Conservation (phyloP, 2,797 vertebrate genomes). For the Allobates femoralis region DNA sequence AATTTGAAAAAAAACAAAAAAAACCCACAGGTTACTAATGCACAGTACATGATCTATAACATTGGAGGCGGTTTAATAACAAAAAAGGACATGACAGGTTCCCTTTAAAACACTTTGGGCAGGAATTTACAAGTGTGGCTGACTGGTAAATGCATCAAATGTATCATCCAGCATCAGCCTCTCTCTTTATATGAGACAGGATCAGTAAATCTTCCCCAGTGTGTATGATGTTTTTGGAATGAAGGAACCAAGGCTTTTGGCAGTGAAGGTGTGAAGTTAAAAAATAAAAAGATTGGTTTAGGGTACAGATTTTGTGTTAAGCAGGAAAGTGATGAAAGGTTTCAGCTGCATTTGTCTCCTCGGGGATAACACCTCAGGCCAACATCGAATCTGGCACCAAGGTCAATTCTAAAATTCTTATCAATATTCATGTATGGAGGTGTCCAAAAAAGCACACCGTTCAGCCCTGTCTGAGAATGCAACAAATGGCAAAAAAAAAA, state of each 20-base stretch:
- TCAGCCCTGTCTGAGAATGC: slow-evolving; percentile 1
- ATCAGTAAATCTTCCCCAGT: too few species aligned
- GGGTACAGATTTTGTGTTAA: neutral
- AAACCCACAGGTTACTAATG: too few species aligned
- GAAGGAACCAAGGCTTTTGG: neutral
- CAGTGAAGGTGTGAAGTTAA: neutral
- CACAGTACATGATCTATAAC: too few species aligned
- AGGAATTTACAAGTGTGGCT: too few species aligned
- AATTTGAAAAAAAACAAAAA: too few species aligned
- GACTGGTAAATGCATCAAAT: too few species aligned
- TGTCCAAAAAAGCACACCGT: neutral
- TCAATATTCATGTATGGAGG: neutral
- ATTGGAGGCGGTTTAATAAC: too few species aligned
- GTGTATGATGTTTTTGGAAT: too few species aligned
- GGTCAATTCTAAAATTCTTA: slow-evolving; percentile 11
- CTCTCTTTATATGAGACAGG: too few species aligned
- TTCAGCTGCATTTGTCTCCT: slow-evolving; percentile 44
- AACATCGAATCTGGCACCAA: slow-evolving; percentile 12
- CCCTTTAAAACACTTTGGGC: too few species aligned
- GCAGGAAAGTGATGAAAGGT: slow-evolving; percentile 8
- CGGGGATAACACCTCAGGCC: neutral
- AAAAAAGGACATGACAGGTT: too few species aligned
- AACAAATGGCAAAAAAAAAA: neutral
- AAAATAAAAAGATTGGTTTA: neutral
- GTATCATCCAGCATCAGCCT: too few species aligned